Conservation (phyloP, 2,113 vertebrate genomes). For the Tetraodon nigroviridis region DNA sequence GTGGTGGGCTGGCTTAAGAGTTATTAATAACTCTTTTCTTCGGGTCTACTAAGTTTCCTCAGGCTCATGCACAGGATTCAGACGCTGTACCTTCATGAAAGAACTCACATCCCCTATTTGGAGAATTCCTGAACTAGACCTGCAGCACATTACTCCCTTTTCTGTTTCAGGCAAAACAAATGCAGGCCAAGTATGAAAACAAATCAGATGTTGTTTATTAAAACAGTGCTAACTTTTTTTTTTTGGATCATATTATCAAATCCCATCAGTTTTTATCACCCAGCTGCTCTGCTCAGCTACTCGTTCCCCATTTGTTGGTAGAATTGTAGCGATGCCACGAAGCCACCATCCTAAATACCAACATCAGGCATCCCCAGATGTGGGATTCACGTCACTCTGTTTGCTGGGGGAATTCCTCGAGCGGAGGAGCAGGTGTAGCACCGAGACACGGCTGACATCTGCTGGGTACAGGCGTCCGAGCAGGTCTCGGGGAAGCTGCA, state of each 20-base stretch:
- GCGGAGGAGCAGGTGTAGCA: not conserved
- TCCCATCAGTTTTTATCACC: constrained; percentile 25
- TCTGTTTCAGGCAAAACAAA: not conserved
- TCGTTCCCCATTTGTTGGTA: constrained; percentile 3
- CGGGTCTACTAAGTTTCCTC: constrained; percentile 69
- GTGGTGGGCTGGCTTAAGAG: constrained; percentile 66
- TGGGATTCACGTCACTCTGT: constrained; percentile 63
- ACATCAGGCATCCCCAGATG: constrained; percentile 41
- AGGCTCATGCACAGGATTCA: constrained; percentile 46
- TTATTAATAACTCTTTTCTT: constrained; percentile 80
- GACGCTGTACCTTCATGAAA: constrained; percentile 65
- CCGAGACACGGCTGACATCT: constrained; percentile 50
- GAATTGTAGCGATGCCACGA: not conserved
- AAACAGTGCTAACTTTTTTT: too few relatives aligned
- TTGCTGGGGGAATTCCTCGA: constrained; percentile 68
- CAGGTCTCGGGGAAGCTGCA: too few relatives aligned
- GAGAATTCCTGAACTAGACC: constrained; percentile 32
- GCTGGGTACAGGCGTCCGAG: constrained; percentile 37
- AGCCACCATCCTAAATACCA: constrained; percentile 15
- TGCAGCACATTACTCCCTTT: constrained; percentile 31
- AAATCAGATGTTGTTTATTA: too few relatives aligned
- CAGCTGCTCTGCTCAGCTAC: constrained; percentile 21
- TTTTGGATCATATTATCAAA: not conserved
- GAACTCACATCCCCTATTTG: constrained; percentile 55
- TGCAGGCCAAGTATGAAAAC: not conserved